These are phyloP conservation scores for Troides oblongomaculatus DNA, from an alignment of 2,888 invertebrate species.

Conservation along the genomic window DNA sequence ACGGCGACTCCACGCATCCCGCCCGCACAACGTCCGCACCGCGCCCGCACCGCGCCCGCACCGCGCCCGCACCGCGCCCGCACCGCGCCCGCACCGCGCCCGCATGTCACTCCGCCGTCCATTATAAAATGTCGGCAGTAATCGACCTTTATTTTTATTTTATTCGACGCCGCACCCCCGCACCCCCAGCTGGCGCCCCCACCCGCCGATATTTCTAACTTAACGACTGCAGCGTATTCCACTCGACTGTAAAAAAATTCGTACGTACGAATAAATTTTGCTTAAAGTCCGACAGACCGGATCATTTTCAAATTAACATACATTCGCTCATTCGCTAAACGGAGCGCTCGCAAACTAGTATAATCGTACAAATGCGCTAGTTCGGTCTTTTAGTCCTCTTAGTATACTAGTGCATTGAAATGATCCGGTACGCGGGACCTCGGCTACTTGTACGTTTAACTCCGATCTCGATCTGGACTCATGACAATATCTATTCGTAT, in stretches of 20 bases:
- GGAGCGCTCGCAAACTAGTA: too few species aligned
- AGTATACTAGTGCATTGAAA: too few species aligned
- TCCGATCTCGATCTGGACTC: too few species aligned
- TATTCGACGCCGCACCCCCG: slow-evolving; percentile 64
- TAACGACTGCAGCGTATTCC: slow-evolving; percentile 74
- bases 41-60: too few species aligned
- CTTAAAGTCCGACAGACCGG: slow-evolving; percentile 34
- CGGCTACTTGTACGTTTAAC: too few species aligned
- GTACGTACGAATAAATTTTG: slow-evolving; percentile 60
- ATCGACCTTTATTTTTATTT: slow-evolving; percentile 79
- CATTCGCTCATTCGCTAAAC: too few species aligned
- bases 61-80: too few species aligned
- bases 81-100: slow-evolving; percentile 63
- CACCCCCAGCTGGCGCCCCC: slow-evolving; percentile 33
- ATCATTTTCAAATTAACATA: not conserved
- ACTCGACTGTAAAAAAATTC: slow-evolving; percentile 62
- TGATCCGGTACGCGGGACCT: too few species aligned
- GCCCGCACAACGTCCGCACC: too few species aligned
- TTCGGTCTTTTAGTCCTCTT: too few species aligned
- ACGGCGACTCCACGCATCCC: slow-evolving; percentile 36
- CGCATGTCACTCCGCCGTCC: slow-evolving; percentile 76
- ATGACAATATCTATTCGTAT: too few species aligned
- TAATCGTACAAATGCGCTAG: too few species aligned
- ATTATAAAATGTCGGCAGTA: slow-evolving; percentile 79
- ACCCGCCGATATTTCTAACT: slow-evolving; percentile 76